phyloP scores from a whole-genome alignment of 2,113 vertebrate genomes.

The Protobothrops mucrosquamatus region DNA sequence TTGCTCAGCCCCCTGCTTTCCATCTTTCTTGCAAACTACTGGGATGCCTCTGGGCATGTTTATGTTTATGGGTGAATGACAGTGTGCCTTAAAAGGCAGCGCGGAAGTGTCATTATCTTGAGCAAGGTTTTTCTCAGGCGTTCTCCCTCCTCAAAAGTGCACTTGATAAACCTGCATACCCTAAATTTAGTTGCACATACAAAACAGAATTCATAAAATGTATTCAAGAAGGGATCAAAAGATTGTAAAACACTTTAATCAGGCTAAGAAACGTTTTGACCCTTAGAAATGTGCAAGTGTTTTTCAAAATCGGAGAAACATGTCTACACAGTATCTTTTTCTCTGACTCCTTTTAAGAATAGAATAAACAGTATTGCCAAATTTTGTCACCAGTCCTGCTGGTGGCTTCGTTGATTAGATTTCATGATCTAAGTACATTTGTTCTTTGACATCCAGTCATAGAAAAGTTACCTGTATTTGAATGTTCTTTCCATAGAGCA shows the following conservation, averaged over 20 bases:
- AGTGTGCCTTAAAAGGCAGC: not conserved
- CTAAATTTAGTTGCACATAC: not conserved
- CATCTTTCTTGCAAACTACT: not conserved
- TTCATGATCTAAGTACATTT: not conserved
- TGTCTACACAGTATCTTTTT: too few species aligned
- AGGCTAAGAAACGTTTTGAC: not conserved
- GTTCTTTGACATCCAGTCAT: too few species aligned
- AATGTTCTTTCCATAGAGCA: not conserved
- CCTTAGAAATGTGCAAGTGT: not conserved
- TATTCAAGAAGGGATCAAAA: not conserved
- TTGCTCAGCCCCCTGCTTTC: not conserved
- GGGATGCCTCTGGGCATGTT: not conserved
- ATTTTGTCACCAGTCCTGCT: not conserved
- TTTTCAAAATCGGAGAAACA: not conserved
- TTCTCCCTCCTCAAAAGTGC: not conserved
- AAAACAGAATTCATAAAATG: not conserved
- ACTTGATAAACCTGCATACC: not conserved
- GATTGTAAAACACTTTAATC: not conserved
- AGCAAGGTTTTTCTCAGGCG: not conserved
- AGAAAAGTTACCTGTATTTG: not conserved
- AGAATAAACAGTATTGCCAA: not conserved
- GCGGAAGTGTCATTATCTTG: not conserved
- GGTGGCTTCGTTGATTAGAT: not conserved
- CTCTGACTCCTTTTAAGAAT: not conserved
- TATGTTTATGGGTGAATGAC: not conserved